These are phyloP conservation scores for Scaptomyza hsui DNA, from an alignment of 1,140 invertebrate genomes.

Conservation along the genomic window DNA sequence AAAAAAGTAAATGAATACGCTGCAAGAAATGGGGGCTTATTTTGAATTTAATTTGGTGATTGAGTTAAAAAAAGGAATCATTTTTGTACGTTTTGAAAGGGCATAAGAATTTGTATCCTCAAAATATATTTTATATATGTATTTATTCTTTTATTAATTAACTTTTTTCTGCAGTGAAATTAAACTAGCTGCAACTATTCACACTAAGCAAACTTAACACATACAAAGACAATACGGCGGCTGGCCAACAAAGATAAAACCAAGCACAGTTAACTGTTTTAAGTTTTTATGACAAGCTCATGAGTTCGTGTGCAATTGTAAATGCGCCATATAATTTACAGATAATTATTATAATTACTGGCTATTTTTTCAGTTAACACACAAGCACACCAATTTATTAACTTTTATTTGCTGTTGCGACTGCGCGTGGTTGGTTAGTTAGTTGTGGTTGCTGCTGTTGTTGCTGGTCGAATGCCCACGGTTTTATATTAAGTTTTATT, in stretches of 20 bases:
- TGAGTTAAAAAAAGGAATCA: too few relatives aligned
- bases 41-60: neutral
- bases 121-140: neutral
- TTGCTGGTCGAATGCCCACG: conserved; percentile 49
- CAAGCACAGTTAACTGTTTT: conserved; percentile 56
- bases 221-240: conserved; percentile 24
- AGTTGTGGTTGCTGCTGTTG: conserved; percentile 9
- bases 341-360: conserved; percentile 82
- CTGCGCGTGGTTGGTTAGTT: conserved; percentile 14
- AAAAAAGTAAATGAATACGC: conserved; percentile 27
- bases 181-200: conserved; percentile 46
- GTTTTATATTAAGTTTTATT: conserved; percentile 40
- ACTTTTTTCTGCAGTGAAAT: conserved; percentile 4
- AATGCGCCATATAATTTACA: conserved; percentile 80
- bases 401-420: conserved; percentile 25
- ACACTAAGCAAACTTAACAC: conserved; percentile 1
- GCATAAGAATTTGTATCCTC: too few relatives aligned
- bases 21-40: conserved; percentile 22
- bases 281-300: conserved; percentile 76
- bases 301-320: conserved; percentile 78
- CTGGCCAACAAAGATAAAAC: conserved; percentile 50
- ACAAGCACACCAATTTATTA: conserved; percentile 27
- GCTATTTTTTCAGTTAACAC: conserved; percentile 79
- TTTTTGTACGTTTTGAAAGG: too few relatives aligned
- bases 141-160: neutral